Percentiles rank a stretch among this genome's conserved stretches.
These are phyloP conservation scores for Drosophila trapezifrons DNA, from an alignment of 1,140 invertebrate genomes.

Conservation along the genomic window DNA sequence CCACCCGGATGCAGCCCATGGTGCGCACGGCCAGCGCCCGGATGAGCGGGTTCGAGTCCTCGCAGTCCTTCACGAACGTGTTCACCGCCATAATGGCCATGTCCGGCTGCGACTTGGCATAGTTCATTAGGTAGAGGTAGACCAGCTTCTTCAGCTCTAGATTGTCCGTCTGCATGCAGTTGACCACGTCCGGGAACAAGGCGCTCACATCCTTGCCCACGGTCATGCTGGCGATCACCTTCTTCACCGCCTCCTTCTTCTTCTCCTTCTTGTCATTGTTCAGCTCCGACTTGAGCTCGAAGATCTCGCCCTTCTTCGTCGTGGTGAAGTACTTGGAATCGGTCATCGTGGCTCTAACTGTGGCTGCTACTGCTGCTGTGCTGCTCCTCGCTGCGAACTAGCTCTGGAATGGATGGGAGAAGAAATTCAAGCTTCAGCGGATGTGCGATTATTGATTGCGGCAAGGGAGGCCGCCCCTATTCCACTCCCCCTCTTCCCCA, in stretches of 20 bases:
- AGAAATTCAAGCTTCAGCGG: constrained; percentile 2
- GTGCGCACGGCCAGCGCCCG: constrained; percentile 98
- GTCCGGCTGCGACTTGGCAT: constrained; percentile 99
- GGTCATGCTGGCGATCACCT: constrained; percentile 99
- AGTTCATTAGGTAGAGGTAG: constrained; percentile 99
- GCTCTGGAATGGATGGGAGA: constrained; percentile 1
- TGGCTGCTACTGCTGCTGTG: constrained; percentile 14
- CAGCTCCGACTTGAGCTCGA: constrained; percentile 99
- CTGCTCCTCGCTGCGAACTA: constrained; percentile 32
- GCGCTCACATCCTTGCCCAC: constrained; percentile 98
- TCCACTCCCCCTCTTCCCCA: background rate
- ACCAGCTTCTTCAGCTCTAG: constrained; percentile 99
- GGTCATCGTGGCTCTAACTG: constrained; percentile 90
- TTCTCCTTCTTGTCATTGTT: constrained; percentile 99
- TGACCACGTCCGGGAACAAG: constrained; percentile 99
- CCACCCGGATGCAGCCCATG: constrained; percentile 99
- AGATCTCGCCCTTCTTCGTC: constrained; percentile 99
- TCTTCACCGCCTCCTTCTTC: constrained; percentile 99
- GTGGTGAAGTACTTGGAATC: constrained; percentile 99
- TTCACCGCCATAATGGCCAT: constrained; percentile 99
- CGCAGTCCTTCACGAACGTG: constrained; percentile 99
- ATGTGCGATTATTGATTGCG: constrained; percentile 37
- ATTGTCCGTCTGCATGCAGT: constrained; percentile 99
- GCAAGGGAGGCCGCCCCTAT: background rate
- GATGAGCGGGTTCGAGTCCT: constrained; percentile 99